These are phyloP conservation scores for Selenia dentaria DNA, from an alignment of 2,888 invertebrate genomes.

Conservation along the genomic window DNA sequence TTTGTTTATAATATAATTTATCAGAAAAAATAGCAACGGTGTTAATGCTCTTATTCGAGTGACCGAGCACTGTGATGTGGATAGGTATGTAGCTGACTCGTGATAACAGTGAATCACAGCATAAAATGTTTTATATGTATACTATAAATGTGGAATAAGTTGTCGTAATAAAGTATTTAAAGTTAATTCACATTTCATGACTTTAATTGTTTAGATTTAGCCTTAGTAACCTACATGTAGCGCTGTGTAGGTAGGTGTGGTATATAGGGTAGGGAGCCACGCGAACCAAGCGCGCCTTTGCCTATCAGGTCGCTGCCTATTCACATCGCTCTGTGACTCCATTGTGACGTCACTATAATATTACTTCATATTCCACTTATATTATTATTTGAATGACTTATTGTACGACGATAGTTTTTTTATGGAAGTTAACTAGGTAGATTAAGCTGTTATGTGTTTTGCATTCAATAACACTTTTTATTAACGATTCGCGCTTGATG, in stretches of 20 bases:
- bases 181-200: conserved; percentile 77
- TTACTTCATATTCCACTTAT: conserved; percentile 66
- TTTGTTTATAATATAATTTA: conserved; percentile 68
- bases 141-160: conserved; percentile 83
- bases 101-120: conserved; percentile 80
- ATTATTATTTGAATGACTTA: conserved; percentile 66
- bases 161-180: conserved; percentile 85
- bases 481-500: conserved; percentile 58
- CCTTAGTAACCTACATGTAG: conserved; percentile 54
- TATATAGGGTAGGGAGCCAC: not conserved
- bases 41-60: conserved; percentile 64
- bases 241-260: conserved; percentile 39
- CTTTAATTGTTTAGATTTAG: conserved; percentile 69
- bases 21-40: conserved; percentile 57
- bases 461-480: conserved; percentile 64
- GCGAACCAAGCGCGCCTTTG: conserved; percentile 24
- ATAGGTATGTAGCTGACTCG: conserved; percentile 80
- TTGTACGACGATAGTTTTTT: conserved; percentile 81
- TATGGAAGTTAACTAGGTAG: conserved; percentile 82
- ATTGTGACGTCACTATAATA: conserved; percentile 43
- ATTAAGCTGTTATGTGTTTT: conserved; percentile 83
- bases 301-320: conserved; percentile 67
- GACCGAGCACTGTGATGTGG: conserved; percentile 81
- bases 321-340: conserved; percentile 67
- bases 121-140: conserved; percentile 83